Base-by-base conservation (phyloP, 2,888 invertebrate genomes). In the Nemotelus nigrinus region DNA sequence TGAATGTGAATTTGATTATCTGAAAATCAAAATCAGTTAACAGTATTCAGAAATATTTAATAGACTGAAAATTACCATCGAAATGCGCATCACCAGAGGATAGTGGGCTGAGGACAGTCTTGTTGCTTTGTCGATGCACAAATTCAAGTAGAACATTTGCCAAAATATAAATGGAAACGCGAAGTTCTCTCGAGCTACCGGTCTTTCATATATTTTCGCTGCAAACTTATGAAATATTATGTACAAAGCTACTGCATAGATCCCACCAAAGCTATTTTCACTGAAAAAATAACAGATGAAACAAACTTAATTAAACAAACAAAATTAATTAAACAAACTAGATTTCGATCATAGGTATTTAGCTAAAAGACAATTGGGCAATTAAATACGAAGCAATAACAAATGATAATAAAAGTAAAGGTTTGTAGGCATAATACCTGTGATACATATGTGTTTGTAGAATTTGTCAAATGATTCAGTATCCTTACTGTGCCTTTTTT, bases 201-300 rank as follows among this genome's bases (percentile, higher is more conserved):
- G 96, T 0, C 94, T 92, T 92, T 96, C 95, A 83, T 95, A 94
- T 3, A 96, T 94, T 67, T 96, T 88, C 0, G 96, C 95, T 70
- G 92, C 92, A 85, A 96, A 95, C 45, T 91, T 90, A 85, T 96
- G 96, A 85, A 96, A 96, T 83, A 92, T 93, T 82, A 95, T 91
- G 85, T 93, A 96, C 5, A 92, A 91, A 0, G 90, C 84, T 5
- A 92, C 91, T 0, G 94, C 90, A 44, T 96, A 84, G 0, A 93
- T 80, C 0, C 96, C 96, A 10, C 96, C 96, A 71, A 91, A 87
- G 1, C 94, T 84, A 75, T 92, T 93, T 74, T 91, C 91, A 83
- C 94, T 93, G 80, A 6, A 81, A 79, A 77, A 25, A 25, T 25
- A 25, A 25, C 25, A 25, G 25, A 1, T 25, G 0, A 25, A 25